A percentile compares a stretch with the other conserved stretches of the same genome.
Conservation (phyloP, 2,797 vertebrate species). For the Lithobates sylvaticus region DNA sequence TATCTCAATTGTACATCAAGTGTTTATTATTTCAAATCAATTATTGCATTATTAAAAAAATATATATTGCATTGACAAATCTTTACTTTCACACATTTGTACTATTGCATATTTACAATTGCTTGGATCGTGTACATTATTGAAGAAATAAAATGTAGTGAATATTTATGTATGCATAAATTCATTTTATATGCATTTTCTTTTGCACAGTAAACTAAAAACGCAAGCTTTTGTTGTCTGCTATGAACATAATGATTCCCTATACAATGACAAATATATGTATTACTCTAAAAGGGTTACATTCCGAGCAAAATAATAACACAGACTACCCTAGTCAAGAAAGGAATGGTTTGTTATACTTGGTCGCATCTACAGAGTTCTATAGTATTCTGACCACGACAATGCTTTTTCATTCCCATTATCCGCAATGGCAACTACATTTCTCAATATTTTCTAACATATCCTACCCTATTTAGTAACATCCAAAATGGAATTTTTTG, state of each 20-base stretch:
- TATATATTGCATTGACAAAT: no score
- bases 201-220: background rate
- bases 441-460: background rate
- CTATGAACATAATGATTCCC: background rate
- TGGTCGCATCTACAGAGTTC: background rate
- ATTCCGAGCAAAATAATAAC: background rate
- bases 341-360: background rate
- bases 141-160: background rate
- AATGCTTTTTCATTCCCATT: background rate
- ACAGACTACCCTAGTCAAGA: background rate
- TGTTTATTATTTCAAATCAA: no score
- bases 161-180: background rate
- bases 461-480: background rate
- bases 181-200: background rate
- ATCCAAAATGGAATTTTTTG: background rate
- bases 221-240: background rate
- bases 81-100: background rate
- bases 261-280: background rate
- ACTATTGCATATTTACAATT: background rate
- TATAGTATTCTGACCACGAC: background rate
- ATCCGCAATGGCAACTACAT: background rate
- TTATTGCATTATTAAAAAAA: no score
- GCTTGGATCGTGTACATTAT: background rate
- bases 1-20: no score
- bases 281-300: background rate